Evolutionary conservation across 2,888 invertebrate genomes (phyloP), one percentile per base, ranked within the genome.

Genomic region (Tetragonisca angustula): DNA sequence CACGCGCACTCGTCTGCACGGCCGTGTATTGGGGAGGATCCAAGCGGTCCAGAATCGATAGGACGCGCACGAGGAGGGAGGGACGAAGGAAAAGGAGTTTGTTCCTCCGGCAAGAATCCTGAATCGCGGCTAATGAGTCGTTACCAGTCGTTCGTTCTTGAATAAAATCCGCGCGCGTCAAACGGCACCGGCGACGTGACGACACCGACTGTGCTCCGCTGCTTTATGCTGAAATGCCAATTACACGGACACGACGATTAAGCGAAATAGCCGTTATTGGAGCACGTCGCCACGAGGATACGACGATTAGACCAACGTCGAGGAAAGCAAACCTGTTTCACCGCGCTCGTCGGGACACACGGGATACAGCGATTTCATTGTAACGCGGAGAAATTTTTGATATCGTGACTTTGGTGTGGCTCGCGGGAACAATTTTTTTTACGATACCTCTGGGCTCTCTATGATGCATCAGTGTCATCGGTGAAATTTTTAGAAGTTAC

Each of bases 111-210:
- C 87, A 88, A 88, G 88, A 86, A 87, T 83, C 71, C 85, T 88
- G 88, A 88, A 88, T 88, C 85, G 88, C 81, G 82, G 77, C 88
- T 88, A 88, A 88, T 88, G 88, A 88, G 75, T 88, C 88, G 88
- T 88, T 88, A 87, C 83, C 76, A 79, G 80, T 75, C 88, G 76
- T 83, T 76, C 81, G 70, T 81, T 76, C 77, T 77, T 81, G 85
- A 88, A 88, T 88, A 84, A 86, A 86, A 88, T 84, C 76, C 62
- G 72, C 77, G 72, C 77, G 73, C 77, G 79, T 88, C 72, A 64
- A 84, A 84, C 64, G 68, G 50, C 64, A 61, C 64, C 43, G 84
- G 27, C 61, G 67, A 78, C 73, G 82, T 74, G 82, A 77, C 77
- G 59, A 72, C 83, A 78, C 76, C 76, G 61, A 27, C 43, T 43